Conservation (phyloP, 2,113 vertebrate genomes). For the Notothenia rossii region DNA sequence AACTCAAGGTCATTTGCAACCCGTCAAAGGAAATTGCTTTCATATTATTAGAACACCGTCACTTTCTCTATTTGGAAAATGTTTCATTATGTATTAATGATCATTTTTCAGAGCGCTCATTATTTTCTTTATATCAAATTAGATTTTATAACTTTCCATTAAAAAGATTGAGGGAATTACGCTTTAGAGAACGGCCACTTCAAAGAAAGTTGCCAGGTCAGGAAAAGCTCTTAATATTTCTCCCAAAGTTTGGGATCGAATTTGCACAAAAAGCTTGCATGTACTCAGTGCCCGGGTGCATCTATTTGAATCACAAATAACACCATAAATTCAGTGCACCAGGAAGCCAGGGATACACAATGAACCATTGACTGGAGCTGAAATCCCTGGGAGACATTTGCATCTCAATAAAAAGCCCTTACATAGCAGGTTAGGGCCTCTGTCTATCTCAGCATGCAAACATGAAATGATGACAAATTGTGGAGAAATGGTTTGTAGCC, state of each 20-base stretch:
- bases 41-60: constrained; percentile 60
- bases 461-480: constrained; percentile 54
- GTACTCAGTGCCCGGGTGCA: constrained; percentile 37
- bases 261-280: constrained; percentile 36
- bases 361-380: constrained; percentile 59
- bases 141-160: constrained; percentile 53
- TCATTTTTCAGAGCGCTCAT: constrained; percentile 48
- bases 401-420: constrained; percentile 73
- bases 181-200: constrained; percentile 26
- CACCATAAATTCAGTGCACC: constrained; percentile 66
- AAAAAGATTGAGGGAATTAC: constrained; percentile 35
- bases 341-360: constrained; percentile 62
- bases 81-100: constrained; percentile 58
- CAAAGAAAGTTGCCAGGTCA: constrained; percentile 27
- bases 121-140: constrained; percentile 68
- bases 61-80: constrained; percentile 54
- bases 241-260: constrained; percentile 40
- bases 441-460: constrained; percentile 49
- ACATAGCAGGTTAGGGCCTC: constrained; percentile 57
- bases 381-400: constrained; percentile 68
- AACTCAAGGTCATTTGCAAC: constrained; percentile 53
- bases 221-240: constrained; percentile 9
- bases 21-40: constrained; percentile 61
- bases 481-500: constrained; percentile 55
- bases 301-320: constrained; percentile 72